phyloP scores from a whole-genome alignment of 2,113 vertebrate species.

The Rhipidura dahli region DNA sequence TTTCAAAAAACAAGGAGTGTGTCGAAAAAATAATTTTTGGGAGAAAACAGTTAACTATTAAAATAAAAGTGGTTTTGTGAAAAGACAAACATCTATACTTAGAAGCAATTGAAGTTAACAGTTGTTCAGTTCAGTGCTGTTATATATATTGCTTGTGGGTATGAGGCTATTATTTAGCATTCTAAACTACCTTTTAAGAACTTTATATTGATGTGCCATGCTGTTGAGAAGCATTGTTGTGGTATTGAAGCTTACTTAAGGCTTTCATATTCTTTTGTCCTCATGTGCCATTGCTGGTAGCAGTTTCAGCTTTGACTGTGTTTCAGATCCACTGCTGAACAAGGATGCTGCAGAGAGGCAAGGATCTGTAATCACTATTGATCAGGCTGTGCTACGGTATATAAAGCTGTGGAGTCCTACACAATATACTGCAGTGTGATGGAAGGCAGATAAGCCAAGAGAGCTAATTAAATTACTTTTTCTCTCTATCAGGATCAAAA shows the following conservation, averaged over 20 bases:
- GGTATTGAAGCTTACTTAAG: neutral
- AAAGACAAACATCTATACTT: neutral
- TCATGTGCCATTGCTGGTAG: neutral
- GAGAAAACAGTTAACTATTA: neutral
- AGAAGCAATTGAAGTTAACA: neutral
- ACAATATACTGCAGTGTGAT: neutral
- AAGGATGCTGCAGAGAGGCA: neutral
- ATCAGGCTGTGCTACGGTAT: neutral
- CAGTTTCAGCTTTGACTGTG: neutral
- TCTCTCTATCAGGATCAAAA: neutral
- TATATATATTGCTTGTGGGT: neutral
- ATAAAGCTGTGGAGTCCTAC: neutral
- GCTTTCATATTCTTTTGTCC: slow-evolving; percentile 17
- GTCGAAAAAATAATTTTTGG: neutral
- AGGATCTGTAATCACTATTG: neutral
- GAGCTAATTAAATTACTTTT: slow-evolving; percentile 15
- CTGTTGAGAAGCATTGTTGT: neutral
- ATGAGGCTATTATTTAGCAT: neutral
- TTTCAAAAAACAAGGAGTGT: neutral
- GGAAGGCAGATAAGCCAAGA: neutral
- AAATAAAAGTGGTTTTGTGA: neutral
- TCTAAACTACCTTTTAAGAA: neutral
- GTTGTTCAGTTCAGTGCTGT: neutral
- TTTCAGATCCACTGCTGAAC: neutral
- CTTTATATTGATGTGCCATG: neutral